A percentile compares a stretch with the other conserved stretches of the same genome.
These are phyloP conservation scores for Brachyalestes nurse DNA, from an alignment of 2,797 vertebrate genomes.

Conservation along the genomic window DNA sequence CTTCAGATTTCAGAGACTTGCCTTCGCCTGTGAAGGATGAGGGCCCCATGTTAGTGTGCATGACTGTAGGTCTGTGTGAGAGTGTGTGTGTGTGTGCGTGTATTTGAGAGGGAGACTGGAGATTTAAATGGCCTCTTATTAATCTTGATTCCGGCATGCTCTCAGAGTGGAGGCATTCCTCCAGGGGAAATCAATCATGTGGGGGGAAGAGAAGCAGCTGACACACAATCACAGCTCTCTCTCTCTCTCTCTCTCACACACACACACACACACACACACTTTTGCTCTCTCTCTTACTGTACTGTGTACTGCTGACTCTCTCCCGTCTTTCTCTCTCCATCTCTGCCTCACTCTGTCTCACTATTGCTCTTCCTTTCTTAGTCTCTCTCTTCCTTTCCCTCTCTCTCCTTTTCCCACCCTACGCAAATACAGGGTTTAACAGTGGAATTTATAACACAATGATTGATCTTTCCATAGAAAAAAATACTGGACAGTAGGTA, in stretches of 20 bases:
- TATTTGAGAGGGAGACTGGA: conserved; percentile 56
- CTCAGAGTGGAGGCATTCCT: conserved; percentile 66
- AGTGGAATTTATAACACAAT: conserved; percentile 42
- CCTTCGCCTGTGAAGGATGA: conserved; percentile 41
- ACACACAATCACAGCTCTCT: conserved; percentile 58
- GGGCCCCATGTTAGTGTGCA: conserved; percentile 50
- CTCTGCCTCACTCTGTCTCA: conserved; percentile 13
- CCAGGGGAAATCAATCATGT: conserved; percentile 71
- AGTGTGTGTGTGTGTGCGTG: conserved; percentile 32
- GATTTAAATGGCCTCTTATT: conserved; percentile 75
- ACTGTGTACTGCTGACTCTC: conserved; percentile 47
- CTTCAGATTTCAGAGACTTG: conserved; percentile 58
- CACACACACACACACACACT: conserved; percentile 65
- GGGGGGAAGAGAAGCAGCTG: conserved; percentile 57
- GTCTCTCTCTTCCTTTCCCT: conserved; percentile 59
- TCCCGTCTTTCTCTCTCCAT: conserved; percentile 5
- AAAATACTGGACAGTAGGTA: not conserved
- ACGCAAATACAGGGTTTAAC: conserved; percentile 51
- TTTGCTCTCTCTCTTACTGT: conserved; percentile 32
- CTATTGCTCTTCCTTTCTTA: conserved; percentile 59
- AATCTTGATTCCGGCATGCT: conserved; percentile 71
- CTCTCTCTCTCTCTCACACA: conserved; percentile 62
- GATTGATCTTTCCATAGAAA: conserved; percentile 35
- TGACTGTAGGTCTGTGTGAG: conserved; percentile 33
- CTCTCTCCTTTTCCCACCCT: conserved; percentile 62